Evolutionary conservation across 2,113 vertebrate genomes (phyloP).

Genomic region (Heptranchias perlo): DNA sequence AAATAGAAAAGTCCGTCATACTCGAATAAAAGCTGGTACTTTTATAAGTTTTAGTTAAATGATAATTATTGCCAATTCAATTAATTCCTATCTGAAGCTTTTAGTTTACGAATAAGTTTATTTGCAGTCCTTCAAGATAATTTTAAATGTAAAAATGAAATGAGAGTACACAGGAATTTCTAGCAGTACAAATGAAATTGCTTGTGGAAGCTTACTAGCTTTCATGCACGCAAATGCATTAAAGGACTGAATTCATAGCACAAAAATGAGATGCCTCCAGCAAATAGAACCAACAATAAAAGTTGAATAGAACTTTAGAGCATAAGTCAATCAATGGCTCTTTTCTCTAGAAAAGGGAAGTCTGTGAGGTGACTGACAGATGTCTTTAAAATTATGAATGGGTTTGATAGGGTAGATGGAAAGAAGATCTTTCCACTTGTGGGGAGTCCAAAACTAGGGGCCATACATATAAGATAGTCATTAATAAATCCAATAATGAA

Average conservation of each 20-base stretch:
- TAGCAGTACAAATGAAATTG: neutral
- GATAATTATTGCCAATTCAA: neutral
- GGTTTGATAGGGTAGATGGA: neutral
- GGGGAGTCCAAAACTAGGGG: neutral
- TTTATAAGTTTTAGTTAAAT: constrained; percentile 4
- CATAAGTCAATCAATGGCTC: neutral
- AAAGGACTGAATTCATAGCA: neutral
- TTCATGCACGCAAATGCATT: neutral
- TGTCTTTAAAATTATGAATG: too few relatives aligned
- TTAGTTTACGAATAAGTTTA: neutral
- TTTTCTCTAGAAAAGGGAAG: neutral
- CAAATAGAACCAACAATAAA: neutral
- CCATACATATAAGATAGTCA: neutral
- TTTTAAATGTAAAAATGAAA: neutral
- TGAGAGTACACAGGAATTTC: neutral
- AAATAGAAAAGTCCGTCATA: constrained; percentile 10
- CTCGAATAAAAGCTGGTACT: neutral
- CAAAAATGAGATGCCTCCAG: neutral
- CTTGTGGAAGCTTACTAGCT: neutral
- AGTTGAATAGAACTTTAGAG: neutral
- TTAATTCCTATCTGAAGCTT: neutral
- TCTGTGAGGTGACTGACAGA: neutral
- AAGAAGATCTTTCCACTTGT: neutral
- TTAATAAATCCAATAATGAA: neutral
- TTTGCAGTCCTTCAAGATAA: neutral